These are phyloP conservation scores for Philopedon plagiatum DNA, from an alignment of 2,888 invertebrate genomes.

Conservation along the genomic window DNA sequence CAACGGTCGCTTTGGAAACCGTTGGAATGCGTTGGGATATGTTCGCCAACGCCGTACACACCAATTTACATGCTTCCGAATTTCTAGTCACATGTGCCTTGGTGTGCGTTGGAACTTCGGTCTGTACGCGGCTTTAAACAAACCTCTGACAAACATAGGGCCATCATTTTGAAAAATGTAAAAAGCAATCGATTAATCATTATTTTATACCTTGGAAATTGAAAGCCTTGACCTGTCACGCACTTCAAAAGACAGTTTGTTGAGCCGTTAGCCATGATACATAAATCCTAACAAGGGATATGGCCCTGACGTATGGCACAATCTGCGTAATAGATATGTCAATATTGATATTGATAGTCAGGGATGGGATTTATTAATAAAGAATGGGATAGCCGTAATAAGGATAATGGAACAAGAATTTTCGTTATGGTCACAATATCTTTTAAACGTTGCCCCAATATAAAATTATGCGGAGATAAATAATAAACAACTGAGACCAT, in stretches of 20 bases:
- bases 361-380: conserved; percentile 3
- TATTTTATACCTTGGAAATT: background rate
- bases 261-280: background rate
- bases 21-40: too few species aligned
- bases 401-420: conserved; percentile 12
- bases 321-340: conserved; percentile 8
- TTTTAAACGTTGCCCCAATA: background rate
- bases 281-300: background rate
- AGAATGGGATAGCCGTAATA: background rate
- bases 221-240: background rate
- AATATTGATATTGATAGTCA: conserved; percentile 19
- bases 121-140: too few species aligned
- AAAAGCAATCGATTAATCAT: background rate
- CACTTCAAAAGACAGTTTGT: background rate
- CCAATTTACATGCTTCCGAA: too few species aligned
- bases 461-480: background rate
- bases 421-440: background rate
- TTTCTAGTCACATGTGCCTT: too few species aligned
- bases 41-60: too few species aligned
- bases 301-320: background rate
- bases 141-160: too few species aligned
- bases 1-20: too few species aligned
- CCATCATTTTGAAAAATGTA: too few species aligned
- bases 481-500: too few species aligned
- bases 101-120: too few species aligned